Conservation (phyloP, 2,797 vertebrate genomes). For the Coregonus suidteri region DNA sequence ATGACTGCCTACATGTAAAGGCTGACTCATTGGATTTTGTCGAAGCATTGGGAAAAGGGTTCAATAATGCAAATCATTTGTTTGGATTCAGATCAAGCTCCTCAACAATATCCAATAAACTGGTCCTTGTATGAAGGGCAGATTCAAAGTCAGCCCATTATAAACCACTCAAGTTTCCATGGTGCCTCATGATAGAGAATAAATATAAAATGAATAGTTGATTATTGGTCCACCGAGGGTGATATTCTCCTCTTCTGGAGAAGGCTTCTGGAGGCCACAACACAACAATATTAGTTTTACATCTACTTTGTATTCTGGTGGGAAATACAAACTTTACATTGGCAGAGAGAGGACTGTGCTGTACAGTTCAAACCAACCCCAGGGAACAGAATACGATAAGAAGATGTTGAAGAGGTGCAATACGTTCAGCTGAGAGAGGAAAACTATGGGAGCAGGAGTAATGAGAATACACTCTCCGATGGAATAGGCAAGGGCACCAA, state of each 20-base stretch:
- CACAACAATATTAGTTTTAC: background rate
- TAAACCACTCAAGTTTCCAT: background rate
- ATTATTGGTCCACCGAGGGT: background rate
- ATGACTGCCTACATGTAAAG: background rate
- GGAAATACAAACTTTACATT: conserved; percentile 4
- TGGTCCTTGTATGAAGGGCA: conserved; percentile 8
- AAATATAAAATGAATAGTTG: background rate
- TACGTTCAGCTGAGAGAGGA: conserved; percentile 31
- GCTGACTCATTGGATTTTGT: background rate
- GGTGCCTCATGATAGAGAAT: background rate
- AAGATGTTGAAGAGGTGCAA: conserved; percentile 32
- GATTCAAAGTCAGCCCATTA: background rate
- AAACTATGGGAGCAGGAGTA: conserved; percentile 22
- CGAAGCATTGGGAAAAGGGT: conserved; percentile 5
- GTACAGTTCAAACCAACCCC: background rate
- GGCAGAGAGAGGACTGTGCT: background rate
- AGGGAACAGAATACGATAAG: conserved; percentile 10
- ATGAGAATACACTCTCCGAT: conserved; percentile 35
- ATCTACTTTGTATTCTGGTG: conserved; percentile 3
- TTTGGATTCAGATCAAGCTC: conserved; percentile 24
- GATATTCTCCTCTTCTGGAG: background rate
- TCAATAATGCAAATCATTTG: conserved; percentile 7
- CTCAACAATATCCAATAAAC: conserved; percentile 15
- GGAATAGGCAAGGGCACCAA: conserved; percentile 20
- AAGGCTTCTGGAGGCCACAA: background rate